Evolutionary conservation across 1,140 invertebrate species (phyloP).

Genomic region (Drosophila punjabiensis): DNA sequence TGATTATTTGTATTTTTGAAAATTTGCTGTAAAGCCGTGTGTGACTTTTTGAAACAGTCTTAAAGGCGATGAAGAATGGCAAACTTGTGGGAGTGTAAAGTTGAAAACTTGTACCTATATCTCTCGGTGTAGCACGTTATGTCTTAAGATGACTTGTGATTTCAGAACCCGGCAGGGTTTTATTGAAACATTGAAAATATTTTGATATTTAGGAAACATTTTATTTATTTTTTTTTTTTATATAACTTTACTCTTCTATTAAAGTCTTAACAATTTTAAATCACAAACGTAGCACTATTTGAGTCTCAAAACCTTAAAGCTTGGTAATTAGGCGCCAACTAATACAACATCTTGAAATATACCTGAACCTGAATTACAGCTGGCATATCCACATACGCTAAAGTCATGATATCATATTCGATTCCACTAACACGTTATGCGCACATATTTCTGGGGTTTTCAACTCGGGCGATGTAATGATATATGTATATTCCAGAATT

Average conservation of each 20-base stretch:
- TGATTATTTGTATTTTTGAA: neutral
- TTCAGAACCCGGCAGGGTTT: neutral
- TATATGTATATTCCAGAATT: neutral
- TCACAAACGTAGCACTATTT: neutral
- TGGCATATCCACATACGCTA: constrained; percentile 88
- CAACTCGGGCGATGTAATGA: neutral
- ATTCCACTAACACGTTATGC: constrained; percentile 16
- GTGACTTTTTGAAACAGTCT: neutral
- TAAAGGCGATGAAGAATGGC: neutral
- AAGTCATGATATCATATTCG: constrained; percentile 85
- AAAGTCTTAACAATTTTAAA: neutral
- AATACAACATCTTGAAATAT: constrained; percentile 46
- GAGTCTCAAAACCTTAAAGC: neutral
- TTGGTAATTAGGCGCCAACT: constrained; percentile 7
- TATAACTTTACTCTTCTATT: neutral
- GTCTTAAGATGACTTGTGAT: neutral
- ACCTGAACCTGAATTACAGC: constrained; percentile 89
- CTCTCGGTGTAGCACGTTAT: neutral
- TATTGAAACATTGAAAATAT: neutral
- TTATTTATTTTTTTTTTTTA: too few species aligned
- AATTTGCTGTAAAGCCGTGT: neutral
- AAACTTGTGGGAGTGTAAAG: neutral
- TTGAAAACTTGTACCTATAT: neutral
- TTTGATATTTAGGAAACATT: neutral
- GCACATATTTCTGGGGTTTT: constrained; percentile 6